phyloP scores from a whole-genome alignment of 2,113 vertebrate genomes.

The Hypomesus transpacificus region DNA sequence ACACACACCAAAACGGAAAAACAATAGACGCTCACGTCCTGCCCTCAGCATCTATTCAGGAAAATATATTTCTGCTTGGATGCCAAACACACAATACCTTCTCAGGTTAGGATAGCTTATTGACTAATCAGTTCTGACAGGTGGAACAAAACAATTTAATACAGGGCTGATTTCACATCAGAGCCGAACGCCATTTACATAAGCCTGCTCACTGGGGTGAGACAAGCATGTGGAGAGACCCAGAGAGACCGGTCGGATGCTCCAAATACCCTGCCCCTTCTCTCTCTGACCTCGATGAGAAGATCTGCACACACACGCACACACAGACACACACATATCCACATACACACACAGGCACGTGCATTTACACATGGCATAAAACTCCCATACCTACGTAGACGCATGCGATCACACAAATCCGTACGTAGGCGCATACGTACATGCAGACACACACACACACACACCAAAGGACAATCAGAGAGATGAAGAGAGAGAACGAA shows the following conservation, averaged over 20 bases:
- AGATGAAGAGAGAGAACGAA: too few species aligned
- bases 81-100: conserved; percentile 70
- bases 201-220: conserved; percentile 70
- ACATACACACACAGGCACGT: conserved; percentile 8
- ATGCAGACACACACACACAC: conserved; percentile 12
- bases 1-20: too few species aligned
- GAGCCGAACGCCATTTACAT: conserved; percentile 71
- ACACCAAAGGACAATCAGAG: neutral
- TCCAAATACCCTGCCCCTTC: conserved; percentile 32
- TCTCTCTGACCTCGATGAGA: conserved; percentile 1
- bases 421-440: conserved; percentile 12
- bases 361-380: neutral
- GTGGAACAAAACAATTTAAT: conserved; percentile 76
- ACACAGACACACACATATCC: neutral
- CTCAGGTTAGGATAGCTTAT: conserved; percentile 57
- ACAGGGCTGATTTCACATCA: conserved; percentile 73
- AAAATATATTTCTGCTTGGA: conserved; percentile 14
- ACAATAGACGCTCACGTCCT: too few species aligned
- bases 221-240: conserved; percentile 57
- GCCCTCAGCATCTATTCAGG: too few species aligned
- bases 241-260: conserved; percentile 51
- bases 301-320: neutral
- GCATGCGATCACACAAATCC: conserved; percentile 4
- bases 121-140: conserved; percentile 73
- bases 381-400: neutral